Evolutionary conservation across 2,888 invertebrate genomes (phyloP), one percentile per base, ranked within the genome.

Genomic region (Cosmia pyralina): DNA sequence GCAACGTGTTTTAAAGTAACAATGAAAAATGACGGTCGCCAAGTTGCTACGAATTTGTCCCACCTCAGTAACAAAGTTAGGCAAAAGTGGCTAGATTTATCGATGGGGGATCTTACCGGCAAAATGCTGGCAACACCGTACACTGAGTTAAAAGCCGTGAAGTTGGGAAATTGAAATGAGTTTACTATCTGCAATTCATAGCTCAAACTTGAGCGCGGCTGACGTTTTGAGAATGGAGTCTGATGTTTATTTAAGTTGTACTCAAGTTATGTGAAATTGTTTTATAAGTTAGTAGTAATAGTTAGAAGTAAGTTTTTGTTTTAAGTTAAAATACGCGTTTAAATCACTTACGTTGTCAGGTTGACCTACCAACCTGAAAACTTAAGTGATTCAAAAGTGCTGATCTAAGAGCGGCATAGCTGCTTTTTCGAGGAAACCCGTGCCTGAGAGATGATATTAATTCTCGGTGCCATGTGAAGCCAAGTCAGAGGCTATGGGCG

Each of bases 41-140:
- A 75, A 88, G 83, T 86, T 85, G 81, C 72, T 81, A 85, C 88
- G 84, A 88, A 88, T 87, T 88, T 88, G 85, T 86, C 86, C 79
- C 85, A 85, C 86, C 88, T 88, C 79, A 46, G 84, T 88, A 82
- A 88, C 89, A 86, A 88, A 88, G 88, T 89, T 88, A 88, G 76
- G 82, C 72, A 81, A 85, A 86, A 89, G 88, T 85, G 81, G 88
- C 83, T 77, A 83, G 85, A 89, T 89, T 89, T 89, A 89, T 88
- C 79, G 89, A 85, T 82, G 83, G 89, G 81, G 85, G 81, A 82
- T 81, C 78, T 84, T 73, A 73, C 79, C 81, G 77, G 80, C 63
- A 78, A 79, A 81, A 82, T 77, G 79, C 76, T 78, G 73, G 82
- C 79, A 79, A 72, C 81, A 83, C 79, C 73, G 77, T 75, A 77